phyloP scores from a whole-genome alignment of 2,113 vertebrate genomes.

The Ammodytes dubius region DNA sequence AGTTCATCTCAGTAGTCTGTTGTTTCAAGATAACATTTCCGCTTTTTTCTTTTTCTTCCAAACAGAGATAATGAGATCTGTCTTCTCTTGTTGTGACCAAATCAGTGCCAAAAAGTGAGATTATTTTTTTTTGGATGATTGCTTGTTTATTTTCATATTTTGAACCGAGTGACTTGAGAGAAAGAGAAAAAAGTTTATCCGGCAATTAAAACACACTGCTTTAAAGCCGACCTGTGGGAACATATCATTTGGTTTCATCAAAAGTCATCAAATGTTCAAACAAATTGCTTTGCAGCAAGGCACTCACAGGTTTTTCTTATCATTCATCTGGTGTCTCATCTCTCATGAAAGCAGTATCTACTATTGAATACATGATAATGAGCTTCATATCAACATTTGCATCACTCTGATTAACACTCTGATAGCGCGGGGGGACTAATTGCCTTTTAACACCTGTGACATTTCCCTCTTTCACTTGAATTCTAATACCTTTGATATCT shows the following conservation, averaged over 20 bases:
- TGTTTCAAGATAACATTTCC: constrained; percentile 75
- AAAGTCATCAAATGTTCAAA: constrained; percentile 70
- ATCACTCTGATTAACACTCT: constrained; percentile 75
- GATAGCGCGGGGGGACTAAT: constrained; percentile 77
- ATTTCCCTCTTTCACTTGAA: constrained; percentile 71
- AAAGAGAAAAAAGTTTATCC: constrained; percentile 42
- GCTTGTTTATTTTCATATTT: constrained; percentile 74
- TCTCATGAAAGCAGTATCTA: constrained; percentile 70
- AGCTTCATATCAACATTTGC: constrained; percentile 68
- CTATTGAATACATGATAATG: constrained; percentile 70
- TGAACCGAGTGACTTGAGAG: constrained; percentile 58
- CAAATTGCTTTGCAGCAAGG: constrained; percentile 56
- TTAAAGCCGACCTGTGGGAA: constrained; percentile 57
- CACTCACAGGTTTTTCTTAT: constrained; percentile 59
- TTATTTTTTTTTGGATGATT: constrained; percentile 62
- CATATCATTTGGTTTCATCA: constrained; percentile 64
- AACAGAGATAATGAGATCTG: constrained; percentile 78
- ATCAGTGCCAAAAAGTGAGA: constrained; percentile 64
- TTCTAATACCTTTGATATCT: constrained; percentile 67
- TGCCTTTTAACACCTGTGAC: constrained; percentile 84
- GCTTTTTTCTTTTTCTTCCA: not conserved
- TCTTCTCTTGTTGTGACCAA: constrained; percentile 71
- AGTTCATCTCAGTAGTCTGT: constrained; percentile 74
- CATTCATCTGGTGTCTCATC: constrained; percentile 67
- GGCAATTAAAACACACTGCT: constrained; percentile 60